Evolutionary conservation across 2,888 invertebrate species (phyloP).

Genomic region (Tenthredo scrophulariae): DNA sequence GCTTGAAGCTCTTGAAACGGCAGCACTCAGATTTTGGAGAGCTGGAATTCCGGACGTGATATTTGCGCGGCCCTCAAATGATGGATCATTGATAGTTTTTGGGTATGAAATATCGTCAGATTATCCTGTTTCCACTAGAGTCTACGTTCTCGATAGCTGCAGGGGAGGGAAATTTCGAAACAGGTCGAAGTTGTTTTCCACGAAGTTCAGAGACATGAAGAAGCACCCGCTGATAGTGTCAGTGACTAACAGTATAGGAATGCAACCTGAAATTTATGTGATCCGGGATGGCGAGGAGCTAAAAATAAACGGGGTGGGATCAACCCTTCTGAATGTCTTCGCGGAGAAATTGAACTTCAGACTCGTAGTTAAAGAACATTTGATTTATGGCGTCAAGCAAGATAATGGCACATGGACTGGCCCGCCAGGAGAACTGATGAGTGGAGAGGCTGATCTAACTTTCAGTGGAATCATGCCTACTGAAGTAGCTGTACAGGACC

Average conservation of each 20-base stretch:
- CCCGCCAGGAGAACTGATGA: no score
- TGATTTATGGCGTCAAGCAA: no score
- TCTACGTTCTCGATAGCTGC: background rate
- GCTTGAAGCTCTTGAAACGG: background rate
- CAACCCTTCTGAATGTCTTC: background rate
- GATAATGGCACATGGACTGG: no score
- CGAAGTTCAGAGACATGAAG: background rate
- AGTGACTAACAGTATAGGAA: background rate
- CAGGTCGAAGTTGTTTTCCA: background rate
- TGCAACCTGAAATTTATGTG: background rate
- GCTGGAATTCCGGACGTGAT: background rate
- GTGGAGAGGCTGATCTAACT: no score
- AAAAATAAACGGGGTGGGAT: background rate
- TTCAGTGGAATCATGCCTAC: no score
- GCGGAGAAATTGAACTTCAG: background rate
- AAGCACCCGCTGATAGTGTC: constrained; percentile 10
- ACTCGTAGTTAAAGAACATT: no score
- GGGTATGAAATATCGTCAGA: background rate
- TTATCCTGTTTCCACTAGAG: background rate
- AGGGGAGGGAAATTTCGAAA: background rate
- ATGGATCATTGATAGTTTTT: constrained; percentile 47
- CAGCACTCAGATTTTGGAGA: background rate
- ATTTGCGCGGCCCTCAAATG: background rate
- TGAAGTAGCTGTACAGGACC: no score
- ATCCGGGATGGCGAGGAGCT: background rate